phyloP scores from a whole-genome alignment of 1,140 invertebrate species.

The Micrasema minimum region DNA sequence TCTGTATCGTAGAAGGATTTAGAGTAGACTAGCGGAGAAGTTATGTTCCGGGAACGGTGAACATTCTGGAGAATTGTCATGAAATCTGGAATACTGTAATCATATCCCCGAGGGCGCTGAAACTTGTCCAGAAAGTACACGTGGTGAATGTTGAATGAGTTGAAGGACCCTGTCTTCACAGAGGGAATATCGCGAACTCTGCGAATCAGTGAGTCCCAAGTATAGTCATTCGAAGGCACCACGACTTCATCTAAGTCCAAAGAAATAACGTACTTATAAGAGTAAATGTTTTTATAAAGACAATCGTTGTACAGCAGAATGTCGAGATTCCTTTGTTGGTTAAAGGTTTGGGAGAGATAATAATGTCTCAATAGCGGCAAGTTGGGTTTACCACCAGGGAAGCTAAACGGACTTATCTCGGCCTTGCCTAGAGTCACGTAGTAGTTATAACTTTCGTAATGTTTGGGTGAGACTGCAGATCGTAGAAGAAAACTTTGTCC shows the following conservation, averaged over 20 bases:
- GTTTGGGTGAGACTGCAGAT: conserved; percentile 68
- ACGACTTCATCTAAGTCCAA: conserved; percentile 79
- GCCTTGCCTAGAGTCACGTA: conserved; percentile 65
- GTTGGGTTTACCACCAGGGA: conserved; percentile 10
- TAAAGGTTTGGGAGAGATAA: not conserved
- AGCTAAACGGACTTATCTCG: not conserved
- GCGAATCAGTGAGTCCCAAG: conserved; percentile 67
- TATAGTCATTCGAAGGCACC: conserved; percentile 68
- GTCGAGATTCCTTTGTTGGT: conserved; percentile 59
- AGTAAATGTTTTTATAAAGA: conserved; percentile 74
- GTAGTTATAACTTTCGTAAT: conserved; percentile 67
- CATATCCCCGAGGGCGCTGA: not conserved
- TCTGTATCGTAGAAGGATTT: conserved; percentile 26
- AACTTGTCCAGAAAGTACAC: conserved; percentile 9
- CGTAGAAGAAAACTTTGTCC: conserved; percentile 72
- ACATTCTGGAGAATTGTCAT: conserved; percentile 25
- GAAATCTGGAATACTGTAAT: conserved; percentile 6
- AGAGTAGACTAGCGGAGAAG: not conserved
- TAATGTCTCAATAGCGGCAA: conserved; percentile 2
- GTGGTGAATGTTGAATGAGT: conserved; percentile 9
- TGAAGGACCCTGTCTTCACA: not conserved
- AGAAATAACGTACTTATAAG: conserved; percentile 74
- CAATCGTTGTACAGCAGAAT: conserved; percentile 80
- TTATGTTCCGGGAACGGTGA: conserved; percentile 3
- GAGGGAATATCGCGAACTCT: conserved; percentile 48